Conservation (phyloP, 2,797 vertebrate species). For the Sciaenops ocellatus region DNA sequence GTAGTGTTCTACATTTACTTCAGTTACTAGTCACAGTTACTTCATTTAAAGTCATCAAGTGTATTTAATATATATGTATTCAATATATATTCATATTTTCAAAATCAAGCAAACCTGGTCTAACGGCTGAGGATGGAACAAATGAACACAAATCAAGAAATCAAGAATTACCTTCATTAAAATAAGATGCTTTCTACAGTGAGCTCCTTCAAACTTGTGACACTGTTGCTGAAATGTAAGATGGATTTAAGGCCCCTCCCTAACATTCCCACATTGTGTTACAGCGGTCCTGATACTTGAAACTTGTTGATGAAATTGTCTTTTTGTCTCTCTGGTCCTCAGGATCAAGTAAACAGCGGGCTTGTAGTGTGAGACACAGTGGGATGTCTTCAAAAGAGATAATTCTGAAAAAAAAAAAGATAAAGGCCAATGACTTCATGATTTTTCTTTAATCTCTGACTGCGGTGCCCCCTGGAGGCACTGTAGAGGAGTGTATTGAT, state of each 20-base stretch:
- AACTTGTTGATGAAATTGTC: constrained; percentile 2
- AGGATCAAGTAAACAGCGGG: not conserved
- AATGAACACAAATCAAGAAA: constrained; percentile 31
- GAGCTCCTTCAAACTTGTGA: constrained; percentile 31
- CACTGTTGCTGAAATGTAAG: constrained; percentile 15
- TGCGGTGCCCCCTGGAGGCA: not conserved
- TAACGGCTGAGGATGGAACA: constrained; percentile 12
- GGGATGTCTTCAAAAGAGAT: constrained; percentile 62
- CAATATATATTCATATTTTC: not conserved
- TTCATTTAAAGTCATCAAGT: constrained; percentile 43
- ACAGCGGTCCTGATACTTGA: constrained; percentile 3
- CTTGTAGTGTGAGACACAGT: constrained; percentile 3
- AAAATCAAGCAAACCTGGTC: constrained; percentile 15
- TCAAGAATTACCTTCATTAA: constrained; percentile 45
- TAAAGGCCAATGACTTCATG: not conserved
- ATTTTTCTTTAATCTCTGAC: not conserved
- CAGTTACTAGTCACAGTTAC: not conserved
- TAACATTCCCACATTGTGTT: not conserved
- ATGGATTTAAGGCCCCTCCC: constrained; percentile 22
- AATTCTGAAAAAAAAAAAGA: constrained; percentile 63
- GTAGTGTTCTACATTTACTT: not conserved
- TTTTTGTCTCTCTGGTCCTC: constrained; percentile 15
- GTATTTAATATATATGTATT: constrained; percentile 18
- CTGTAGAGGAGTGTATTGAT: not conserved
- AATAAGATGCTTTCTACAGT: constrained; percentile 28